phyloP scores from a whole-genome alignment of 1,140 invertebrate genomes.

The Nasonia giraulti region DNA sequence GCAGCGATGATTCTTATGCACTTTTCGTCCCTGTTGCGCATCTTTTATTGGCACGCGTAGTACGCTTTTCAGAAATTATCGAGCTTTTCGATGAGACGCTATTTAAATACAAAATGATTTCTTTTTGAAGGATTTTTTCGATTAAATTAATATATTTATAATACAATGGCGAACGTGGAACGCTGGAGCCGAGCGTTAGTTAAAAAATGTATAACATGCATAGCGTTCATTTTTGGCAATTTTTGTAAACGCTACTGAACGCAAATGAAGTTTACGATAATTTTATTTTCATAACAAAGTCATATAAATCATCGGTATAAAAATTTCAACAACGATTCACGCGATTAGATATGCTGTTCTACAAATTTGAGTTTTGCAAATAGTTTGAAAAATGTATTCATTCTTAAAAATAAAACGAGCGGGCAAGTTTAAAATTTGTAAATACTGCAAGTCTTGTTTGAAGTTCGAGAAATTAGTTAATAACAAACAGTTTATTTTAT shows the following conservation, averaged over 20 bases:
- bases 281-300: not conserved
- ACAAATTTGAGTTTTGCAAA: not conserved
- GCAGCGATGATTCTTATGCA: not conserved
- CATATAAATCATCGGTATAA: not conserved
- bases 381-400: not conserved
- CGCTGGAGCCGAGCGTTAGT: slow-evolving; percentile 7
- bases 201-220: too few species aligned
- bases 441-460: too few species aligned
- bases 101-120: not conserved
- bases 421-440: too few species aligned
- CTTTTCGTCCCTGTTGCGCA: not conserved
- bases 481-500: too few species aligned
- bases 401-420: too few species aligned
- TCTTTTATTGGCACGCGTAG: slow-evolving; percentile 10
- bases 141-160: not conserved
- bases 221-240: not conserved
- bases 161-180: not conserved
- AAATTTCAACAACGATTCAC: not conserved
- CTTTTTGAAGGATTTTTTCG: not conserved
- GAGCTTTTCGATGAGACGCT: not conserved
- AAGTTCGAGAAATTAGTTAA: too few species aligned
- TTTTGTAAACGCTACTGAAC: too few species aligned
- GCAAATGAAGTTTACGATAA: too few species aligned
- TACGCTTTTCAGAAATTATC: not conserved
- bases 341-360: not conserved